Evolutionary conservation across 2,113 vertebrate species (phyloP), one percentile per base, ranked within the genome.

Genomic region (Todiramphus saurophagus): DNA sequence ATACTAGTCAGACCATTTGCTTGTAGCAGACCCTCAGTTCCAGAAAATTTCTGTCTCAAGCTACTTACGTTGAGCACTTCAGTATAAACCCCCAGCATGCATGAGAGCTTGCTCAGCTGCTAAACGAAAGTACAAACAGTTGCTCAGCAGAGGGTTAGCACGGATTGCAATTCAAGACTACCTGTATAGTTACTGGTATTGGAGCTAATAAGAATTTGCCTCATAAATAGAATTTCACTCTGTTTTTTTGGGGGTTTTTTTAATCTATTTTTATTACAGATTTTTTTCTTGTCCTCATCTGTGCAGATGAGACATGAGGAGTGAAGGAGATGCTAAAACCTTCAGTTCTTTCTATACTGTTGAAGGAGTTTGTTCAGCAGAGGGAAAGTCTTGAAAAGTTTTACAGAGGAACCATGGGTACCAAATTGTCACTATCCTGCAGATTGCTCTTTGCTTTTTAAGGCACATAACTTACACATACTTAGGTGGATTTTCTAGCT

Each of bases 401-500:
- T 89, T n/a, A 44, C 31, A 86, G 56, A 37, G 23, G 39, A 48
- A 30, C 6, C 35, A 20, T 44, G 70, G 35, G 21, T 86, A 86
- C 13, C 27, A 74, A 78, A 50, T 35, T 64, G 2, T 82, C 13
- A 0, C 28, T 50, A 6, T 55, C 21, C 24, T 79, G 27, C 13
- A 30, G 15, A 55, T 50, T 39, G 28, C 5, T 73, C 11, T 82
- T 74, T 86, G 20, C 39, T 86, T 91, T 89, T 78, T 35, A 56
- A 86, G 66, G 25, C 0, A 0, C 0, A 0, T 21, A 64, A 55
- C 11, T 70, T 60, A 30, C 13, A 14, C 23, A 67, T 77, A 16
- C 19, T 86, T 77, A 10, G 10, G 7, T 69, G 28, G 9, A 21
- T 91, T 82, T 82, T 93, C 43, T 46, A 68, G 37, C 15, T 78